phyloP scores from a whole-genome alignment of 35 echinoderm and acorn worm genomes.

The Apostichopus japonicus region DNA sequence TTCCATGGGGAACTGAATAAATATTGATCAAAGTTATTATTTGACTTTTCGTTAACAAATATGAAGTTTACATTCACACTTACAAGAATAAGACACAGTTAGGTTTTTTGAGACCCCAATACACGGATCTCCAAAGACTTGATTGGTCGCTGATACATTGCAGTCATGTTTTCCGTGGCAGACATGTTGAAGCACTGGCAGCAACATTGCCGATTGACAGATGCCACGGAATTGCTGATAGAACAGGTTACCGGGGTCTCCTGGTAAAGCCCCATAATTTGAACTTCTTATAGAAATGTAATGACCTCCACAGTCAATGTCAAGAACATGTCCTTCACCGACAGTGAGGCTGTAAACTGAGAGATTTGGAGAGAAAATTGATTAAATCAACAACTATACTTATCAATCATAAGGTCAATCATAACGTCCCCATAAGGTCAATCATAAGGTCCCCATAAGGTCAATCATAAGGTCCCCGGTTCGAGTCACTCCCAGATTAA shows the following conservation, averaged over 20 bases:
- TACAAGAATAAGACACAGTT: constrained; percentile 13
- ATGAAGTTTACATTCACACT: neutral
- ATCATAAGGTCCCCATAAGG: no score
- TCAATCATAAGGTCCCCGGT: no score
- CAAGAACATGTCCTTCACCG: neutral
- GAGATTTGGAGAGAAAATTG: neutral
- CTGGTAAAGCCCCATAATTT: neutral
- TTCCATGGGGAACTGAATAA: no score
- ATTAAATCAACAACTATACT: no score
- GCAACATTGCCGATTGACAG: neutral
- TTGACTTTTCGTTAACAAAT: no score
- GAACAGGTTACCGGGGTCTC: neutral
- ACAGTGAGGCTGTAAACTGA: constrained; percentile 10
- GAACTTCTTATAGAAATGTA: neutral
- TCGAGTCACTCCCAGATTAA: no score
- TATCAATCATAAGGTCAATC: no score
- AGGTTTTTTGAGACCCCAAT: neutral
- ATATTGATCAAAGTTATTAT: no score
- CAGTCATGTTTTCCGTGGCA: constrained; percentile 20
- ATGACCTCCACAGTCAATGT: neutral
- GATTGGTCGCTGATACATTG: neutral
- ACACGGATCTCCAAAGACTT: constrained; percentile 17
- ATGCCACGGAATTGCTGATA: neutral
- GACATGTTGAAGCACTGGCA: neutral
- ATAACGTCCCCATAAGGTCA: no score